Evolutionary conservation across 2,113 vertebrate species (phyloP), one percentile per base, ranked within the genome.

Genomic region (Anolis sagrei): DNA sequence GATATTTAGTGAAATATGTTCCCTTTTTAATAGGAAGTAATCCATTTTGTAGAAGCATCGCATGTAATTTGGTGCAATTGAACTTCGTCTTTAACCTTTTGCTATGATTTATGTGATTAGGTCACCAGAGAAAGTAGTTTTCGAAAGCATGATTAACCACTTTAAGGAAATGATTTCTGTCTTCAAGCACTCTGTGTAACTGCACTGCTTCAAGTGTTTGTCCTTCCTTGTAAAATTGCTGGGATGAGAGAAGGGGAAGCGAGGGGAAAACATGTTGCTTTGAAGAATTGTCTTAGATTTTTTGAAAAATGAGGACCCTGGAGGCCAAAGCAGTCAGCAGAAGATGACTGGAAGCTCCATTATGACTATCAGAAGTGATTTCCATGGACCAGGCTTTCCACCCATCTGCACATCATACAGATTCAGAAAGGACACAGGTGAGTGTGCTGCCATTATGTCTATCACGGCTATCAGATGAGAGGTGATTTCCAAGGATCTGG

Each of bases 61-160:
- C 80, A 82, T 81, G 72, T 91, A 94, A 93, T 95, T 95, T 92
- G 79, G 70, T 85, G 88, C 91, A 94, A 94, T 62, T 94, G 92
- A 95, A 94, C 89, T 95, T 94, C 1, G 2, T 95, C 92, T 96
- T 95, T 96, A 95, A 96, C 94, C 93, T 96, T 96, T 96, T 90
- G 74, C 88, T 91, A 39, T 95, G 92, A 96, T 95, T 95, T 95
- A 92, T 94, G 87, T 95, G 96, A 96, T 95, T 94, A 96, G 91
- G 89, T 93, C 94, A 93, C 87, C 85, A 93, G 87, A 94, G 84
- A 93, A 96, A 95, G 93, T 91, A 73, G 75, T 86, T 96, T 94
- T 93, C 78, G 92, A 93, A 95, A 94, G 91, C 84, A 89, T 93
- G 93, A 96, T 95, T 96, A 96, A 94, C 93, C 84, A 93, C 89